Evolutionary conservation across 2,888 invertebrate genomes (phyloP), one percentile per base, ranked within the genome.

Genomic region (Priocnemis perturbator): DNA sequence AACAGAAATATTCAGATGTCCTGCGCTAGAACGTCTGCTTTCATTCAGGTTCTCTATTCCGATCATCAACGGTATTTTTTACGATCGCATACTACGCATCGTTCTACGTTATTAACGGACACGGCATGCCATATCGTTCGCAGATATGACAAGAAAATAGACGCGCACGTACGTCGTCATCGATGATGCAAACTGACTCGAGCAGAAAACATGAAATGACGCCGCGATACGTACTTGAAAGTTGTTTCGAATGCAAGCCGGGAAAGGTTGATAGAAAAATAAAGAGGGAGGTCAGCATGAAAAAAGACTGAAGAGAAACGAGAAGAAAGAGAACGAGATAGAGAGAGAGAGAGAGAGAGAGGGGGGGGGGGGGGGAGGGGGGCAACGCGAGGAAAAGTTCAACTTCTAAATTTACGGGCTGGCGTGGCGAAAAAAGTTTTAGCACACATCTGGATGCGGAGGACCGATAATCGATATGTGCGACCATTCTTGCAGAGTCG

Each of bases 381-480:
- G 5, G 21, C 14, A n/a, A 11, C 30, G 67, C 9, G 23, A 23
- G 52, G 45, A 15, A 60, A 67, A 77, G 69, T 78, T 70, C 52
- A 71, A 78, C 67, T 78, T 72, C 20, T 64, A 59, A 74, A 78
- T 78, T 78, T 78, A 73, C 77, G 67, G 69, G 60, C 57, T 63
- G 66, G 59, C 67, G 58, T 44, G 60, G 57, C 50, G 59, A 74
- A 72, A 74, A 77, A 77, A 76, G 69, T 77, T 77, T 70, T 66
- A 19, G 57, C 70, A 70, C 71, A 66, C 73, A 73, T 70, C 70
- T 75, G 76, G 73, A 73, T 69, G 62, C 64, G 64, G 65, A 73
- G 50, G 69, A 67, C 61, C 73, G 60, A 78, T 78, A 78, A 78
- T 78, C 78, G 67, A 78, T 78, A 74, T 67, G 66, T 60, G 72